Conservation (phyloP, 2,113 vertebrate species). For the Chionodraco myersi region DNA sequence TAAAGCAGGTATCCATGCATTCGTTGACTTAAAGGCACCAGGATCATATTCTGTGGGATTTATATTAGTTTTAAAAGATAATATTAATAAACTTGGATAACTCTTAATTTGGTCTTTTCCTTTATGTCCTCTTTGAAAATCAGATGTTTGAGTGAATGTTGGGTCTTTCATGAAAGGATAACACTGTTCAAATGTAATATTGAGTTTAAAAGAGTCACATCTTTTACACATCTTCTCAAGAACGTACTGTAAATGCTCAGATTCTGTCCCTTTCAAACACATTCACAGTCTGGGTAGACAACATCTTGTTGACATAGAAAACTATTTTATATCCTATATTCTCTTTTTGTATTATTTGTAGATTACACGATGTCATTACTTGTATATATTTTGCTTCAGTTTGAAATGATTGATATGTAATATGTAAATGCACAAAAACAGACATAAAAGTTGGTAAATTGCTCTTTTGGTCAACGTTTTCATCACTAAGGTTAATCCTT, state of each 20-base stretch:
- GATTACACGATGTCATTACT: background rate
- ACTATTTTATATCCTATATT: background rate
- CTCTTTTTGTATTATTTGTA: background rate
- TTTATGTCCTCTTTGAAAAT: constrained; percentile 51
- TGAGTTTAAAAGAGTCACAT: background rate
- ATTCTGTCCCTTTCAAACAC: background rate
- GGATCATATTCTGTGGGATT: constrained; percentile 90
- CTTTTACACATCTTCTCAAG: too few relatives aligned
- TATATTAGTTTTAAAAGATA: constrained; percentile 95
- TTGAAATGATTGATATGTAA: background rate
- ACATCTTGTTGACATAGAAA: background rate
- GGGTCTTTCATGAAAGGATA: background rate
- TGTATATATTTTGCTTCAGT: background rate
- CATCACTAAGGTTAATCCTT: background rate
- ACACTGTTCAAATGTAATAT: background rate
- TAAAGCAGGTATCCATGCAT: constrained; percentile 92
- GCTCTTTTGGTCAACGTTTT: background rate
- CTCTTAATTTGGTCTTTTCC: constrained; percentile 86
- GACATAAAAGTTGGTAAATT: background rate
- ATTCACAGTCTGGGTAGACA: background rate
- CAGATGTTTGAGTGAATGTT: constrained; percentile 18
- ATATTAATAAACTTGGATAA: constrained; percentile 99
- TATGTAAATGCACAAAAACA: background rate
- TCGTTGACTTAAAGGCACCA: constrained; percentile 90
- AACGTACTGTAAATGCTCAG: background rate